A percentile compares a stretch with the other conserved stretches of the same genome.
Evolutionary conservation across 2,113 vertebrate genomes (phyloP).

Genomic region (Aspiorhynchus laticeps): DNA sequence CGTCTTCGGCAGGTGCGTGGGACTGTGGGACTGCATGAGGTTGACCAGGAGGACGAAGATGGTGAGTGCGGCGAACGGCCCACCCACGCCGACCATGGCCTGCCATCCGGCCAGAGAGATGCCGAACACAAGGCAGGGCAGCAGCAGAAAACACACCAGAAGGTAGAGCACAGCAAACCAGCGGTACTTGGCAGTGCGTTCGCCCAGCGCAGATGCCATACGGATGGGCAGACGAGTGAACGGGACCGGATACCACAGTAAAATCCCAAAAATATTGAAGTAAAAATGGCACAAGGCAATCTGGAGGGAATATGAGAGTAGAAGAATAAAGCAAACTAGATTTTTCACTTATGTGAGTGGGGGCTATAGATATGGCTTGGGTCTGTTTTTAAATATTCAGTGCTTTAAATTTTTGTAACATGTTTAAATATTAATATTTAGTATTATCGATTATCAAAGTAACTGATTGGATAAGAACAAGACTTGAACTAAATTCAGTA

Average conservation of each 20-base stretch:
- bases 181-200: constrained; percentile 82
- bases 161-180: constrained; percentile 89
- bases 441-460: neutral
- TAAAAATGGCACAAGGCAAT: constrained; percentile 89
- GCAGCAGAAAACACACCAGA: constrained; percentile 82
- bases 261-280: constrained; percentile 88
- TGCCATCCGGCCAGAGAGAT: constrained; percentile 86
- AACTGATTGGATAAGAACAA: no score
- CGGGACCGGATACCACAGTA: constrained; percentile 87
- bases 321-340: neutral
- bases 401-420: neutral
- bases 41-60: constrained; percentile 75
- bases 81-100: constrained; percentile 78
- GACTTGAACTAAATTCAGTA: no score
- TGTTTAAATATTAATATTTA: neutral
- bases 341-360: neutral
- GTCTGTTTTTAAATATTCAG: neutral
- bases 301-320: constrained; percentile 60
- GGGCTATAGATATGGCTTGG: neutral
- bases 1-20: constrained; percentile 74
- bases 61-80: constrained; percentile 75
- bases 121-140: constrained; percentile 82
- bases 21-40: constrained; percentile 75
- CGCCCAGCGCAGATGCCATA: constrained; percentile 83
- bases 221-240: constrained; percentile 82